Percentiles rank a stretch among this genome's conserved stretches.
Evolutionary conservation across 2,113 vertebrate genomes (phyloP).

Genomic region (Terrapene triunguis): DNA sequence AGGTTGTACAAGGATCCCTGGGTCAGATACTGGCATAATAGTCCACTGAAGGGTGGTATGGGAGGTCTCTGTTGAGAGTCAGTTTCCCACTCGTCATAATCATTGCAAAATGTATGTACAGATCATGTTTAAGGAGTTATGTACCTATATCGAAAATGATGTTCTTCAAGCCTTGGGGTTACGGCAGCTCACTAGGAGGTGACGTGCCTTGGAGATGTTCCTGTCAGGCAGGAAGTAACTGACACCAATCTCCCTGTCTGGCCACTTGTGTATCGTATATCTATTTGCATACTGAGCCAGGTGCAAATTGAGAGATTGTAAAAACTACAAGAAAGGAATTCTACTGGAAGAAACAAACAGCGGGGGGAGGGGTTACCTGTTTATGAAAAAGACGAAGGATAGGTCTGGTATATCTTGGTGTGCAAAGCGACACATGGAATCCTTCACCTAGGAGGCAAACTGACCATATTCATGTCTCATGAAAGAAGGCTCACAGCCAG

Average conservation of each 20-base stretch:
- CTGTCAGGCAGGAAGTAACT: not conserved
- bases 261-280: not conserved
- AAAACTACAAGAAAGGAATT: not conserved
- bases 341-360: not conserved
- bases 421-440: no score
- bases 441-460: not conserved
- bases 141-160: not conserved
- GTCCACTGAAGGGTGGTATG: no score
- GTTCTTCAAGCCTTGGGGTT: not conserved
- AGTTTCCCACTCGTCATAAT: not conserved
- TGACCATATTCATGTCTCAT: not conserved
- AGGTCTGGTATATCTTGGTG: not conserved
- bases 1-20: not conserved
- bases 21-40: not conserved
- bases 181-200: not conserved
- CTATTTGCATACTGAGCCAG: not conserved
- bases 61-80: not conserved
- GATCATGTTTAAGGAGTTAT: not conserved
- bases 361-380: not conserved
- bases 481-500: not conserved
- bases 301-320: not conserved
- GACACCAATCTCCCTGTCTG: not conserved
- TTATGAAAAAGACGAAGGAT: not conserved
- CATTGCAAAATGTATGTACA: not conserved
- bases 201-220: not conserved